Base-by-base conservation (phyloP, 2,113 vertebrate genomes). In the Isichthys henryi region DNA sequence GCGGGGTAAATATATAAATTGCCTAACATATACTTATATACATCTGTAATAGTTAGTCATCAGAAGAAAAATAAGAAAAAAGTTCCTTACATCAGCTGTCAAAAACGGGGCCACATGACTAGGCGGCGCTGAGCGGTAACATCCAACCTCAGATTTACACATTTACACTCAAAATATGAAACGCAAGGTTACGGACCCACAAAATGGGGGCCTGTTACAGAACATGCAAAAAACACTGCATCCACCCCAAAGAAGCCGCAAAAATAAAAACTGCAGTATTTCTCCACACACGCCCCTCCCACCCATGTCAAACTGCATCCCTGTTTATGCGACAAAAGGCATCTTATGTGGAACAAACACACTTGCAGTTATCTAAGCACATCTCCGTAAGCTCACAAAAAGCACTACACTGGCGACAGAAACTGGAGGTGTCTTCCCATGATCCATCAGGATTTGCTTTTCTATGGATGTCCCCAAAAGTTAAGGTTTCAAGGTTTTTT, bases 161-260 rank as follows among this genome's bases (percentile, higher is more conserved):
- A 89, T 90, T 80, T 91, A 11, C 88, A 89, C 90, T 90, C 90
- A 88, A 89, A 89, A 88, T 85, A 74, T 87, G 90, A 66, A 80
- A 90, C 90, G 90, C 89, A 43, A 21, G 87, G 58, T 27, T 83
- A 66, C 46, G n/a, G 70, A 21, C 66, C 53, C 35, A 74, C 90
- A 90, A 92, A 90, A 92, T 91, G 90, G 91, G 92, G 83, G 46
- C 89, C 90, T 92, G 91, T 92, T 92, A 92, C 88, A 88, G 91
- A 92, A 92, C 94, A 94, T 94, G 95, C 93, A 93, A 92, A 80
- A 80, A 80, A 92, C 94, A 88, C 92, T 56, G 91, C 48, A 88
- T 91, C 91, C 87, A 92, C 49, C 92, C 91, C 92, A 88, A 91
- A 91, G 91, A 91, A 91, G 92, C 88, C 89, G 94, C 86, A 88